Base-by-base conservation (phyloP, 1,140 invertebrate genomes). In the Orussus abietinus region DNA sequence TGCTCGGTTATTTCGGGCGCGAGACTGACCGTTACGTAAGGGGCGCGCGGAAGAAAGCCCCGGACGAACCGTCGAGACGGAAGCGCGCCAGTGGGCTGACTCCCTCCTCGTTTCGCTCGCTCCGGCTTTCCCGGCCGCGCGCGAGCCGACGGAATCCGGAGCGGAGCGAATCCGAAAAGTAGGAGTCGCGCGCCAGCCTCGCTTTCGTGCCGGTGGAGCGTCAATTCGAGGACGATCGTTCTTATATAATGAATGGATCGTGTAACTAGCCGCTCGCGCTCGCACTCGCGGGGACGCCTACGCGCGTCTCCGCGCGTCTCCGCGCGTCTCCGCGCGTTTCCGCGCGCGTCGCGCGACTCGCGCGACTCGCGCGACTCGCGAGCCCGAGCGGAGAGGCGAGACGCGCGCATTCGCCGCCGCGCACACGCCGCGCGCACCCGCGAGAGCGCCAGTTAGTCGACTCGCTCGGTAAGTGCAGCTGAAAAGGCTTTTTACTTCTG, bases 241-340 rank as follows among this genome's bases (percentile, higher is more conserved):
- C 67, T 73, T 72, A 72, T 66, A 67, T 73, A 73, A 73, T 70
- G 67, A 69, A 69, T 64, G 61, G 69, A 72, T 72, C 66, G 69
- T 72, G 66, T 73, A 72, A 73, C 67, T 62, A 61, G 57, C 49
- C 55, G 55, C 55, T 69, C 54, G 56, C 47, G 46, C 47, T 53
- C 36, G 49, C 22, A 7, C 47, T 55, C 40, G 50, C 38, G 14
- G 36, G 40, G 45, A 42, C 45, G 26, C 28, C 31, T 33, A 38
- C 21, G 14, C 33, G 19, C 26, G 25, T 12, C 33, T 14, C 32
- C 37, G 29, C 44, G 42, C 44, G 28, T 40, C 47, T 42, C 29
- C 45, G 30, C 45, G 38, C 51, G 37, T 39, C 13, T 25, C 14
- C 5, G 14, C 32, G 32, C 38, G 14, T n/a, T n/a, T 25, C 6